phyloP scores from a whole-genome alignment of 2,888 invertebrate species.

The Tyria jacobaeae region DNA sequence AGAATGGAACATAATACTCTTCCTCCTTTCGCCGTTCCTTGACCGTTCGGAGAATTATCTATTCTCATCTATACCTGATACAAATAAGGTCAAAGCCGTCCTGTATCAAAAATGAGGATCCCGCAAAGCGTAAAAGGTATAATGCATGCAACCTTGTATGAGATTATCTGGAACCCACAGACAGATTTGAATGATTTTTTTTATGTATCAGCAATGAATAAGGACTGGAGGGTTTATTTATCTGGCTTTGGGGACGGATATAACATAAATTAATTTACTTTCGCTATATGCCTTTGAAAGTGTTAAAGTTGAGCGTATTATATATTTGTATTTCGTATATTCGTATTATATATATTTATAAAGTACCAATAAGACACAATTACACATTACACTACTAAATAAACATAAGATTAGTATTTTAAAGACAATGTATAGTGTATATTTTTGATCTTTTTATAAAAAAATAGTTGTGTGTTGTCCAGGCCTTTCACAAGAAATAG shows the following conservation, averaged over 20 bases:
- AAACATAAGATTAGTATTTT: no score
- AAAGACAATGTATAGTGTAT: no score
- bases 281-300: background rate
- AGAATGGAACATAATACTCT: constrained; percentile 8
- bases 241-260: constrained; percentile 19
- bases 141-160: constrained; percentile 42
- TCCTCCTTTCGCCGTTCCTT: constrained; percentile 2
- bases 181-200: constrained; percentile 52
- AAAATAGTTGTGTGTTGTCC: no score
- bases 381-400: background rate
- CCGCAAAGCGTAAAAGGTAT: constrained; percentile 42
- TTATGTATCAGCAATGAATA: constrained; percentile 42
- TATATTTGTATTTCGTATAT: no score
- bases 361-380: background rate
- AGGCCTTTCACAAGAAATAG: no score
- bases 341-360: no score
- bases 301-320: background rate
- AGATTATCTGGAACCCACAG: constrained; percentile 48
- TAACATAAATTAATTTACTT: constrained; percentile 28
- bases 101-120: constrained; percentile 41
- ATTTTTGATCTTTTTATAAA: background rate
- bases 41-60: constrained; percentile 27
- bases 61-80: constrained; percentile 25
- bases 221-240: constrained; percentile 37
- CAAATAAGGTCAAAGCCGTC: constrained; percentile 34